Evolutionary conservation across 1,140 invertebrate genomes (phyloP), one percentile per base, ranked within the genome.

Genomic region (Phymorhynchus buccinoides): DNA sequence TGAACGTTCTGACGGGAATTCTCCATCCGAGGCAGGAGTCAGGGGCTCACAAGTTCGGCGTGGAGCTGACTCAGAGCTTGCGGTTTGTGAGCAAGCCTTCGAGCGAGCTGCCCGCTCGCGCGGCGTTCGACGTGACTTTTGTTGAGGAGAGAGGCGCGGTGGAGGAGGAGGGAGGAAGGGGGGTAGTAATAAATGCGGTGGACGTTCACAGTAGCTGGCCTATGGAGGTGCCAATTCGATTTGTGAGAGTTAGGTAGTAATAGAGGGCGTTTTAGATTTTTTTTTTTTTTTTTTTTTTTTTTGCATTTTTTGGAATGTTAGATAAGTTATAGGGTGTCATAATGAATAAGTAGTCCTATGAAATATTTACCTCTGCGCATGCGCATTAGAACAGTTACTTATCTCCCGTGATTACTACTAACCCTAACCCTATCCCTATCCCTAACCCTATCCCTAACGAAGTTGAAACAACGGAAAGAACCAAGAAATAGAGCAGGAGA

Each of bases 41-140:
- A 81, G 6, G 56, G 7, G 48, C 22, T 66, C 52, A 81, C 32
- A 66, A 52, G 4, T 81, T 81, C 27, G 80, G 62, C 3, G 80
- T 81, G 18, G 80, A 81, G 62, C 80, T 81, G 52, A 81, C 80
- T 27, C 32, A 81, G 52, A 81, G 80, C 32, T 41, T 81, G 32
- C 52, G 80, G 1, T 66, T 66, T 66, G 37, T 81, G 48, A 81
- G 80, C 39, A 81, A 81, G 39, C 80, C 80, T 3, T 81, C 52
- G 18, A 62, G n/a, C 22, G 37, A 48, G 6, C 9, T 30, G 9
- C 52, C 80, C 14, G 48, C 80, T 39, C 48, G 18, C 30, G 4
- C 39, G 35, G 52, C 32, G 0, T 81, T 81, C 52, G 37, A 44
- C 3, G 80, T 81, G 32, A 66, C 22, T 14, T 81, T 81, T 41